phyloP scores from a whole-genome alignment of 1,140 invertebrate genomes.

The Leptinotarsa defecta region DNA sequence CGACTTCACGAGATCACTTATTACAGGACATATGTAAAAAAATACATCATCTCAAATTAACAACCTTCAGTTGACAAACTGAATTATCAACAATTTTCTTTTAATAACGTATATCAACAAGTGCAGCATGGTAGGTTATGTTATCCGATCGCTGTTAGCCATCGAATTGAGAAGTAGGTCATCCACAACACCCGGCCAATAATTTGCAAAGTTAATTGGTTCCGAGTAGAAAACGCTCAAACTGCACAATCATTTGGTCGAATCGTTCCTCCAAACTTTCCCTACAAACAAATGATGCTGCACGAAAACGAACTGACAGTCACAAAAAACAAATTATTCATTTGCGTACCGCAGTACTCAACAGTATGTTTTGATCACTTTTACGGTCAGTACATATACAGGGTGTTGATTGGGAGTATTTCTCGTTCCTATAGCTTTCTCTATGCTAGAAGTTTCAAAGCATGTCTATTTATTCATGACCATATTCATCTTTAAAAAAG shows the following conservation, averaged over 20 bases:
- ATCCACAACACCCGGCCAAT: slow-evolving; percentile 33
- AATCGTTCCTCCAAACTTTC: slow-evolving; percentile 3
- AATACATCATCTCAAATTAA: too few species aligned
- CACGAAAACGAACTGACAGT: neutral
- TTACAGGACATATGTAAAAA: too few species aligned
- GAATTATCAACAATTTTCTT: neutral
- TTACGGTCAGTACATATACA: too few species aligned
- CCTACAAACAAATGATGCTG: slow-evolving; percentile 5
- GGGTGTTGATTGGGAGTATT: too few species aligned
- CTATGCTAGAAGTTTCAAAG: too few species aligned
- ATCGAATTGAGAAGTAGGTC: slow-evolving; percentile 31
- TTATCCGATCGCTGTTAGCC: neutral
- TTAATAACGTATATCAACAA: neutral
- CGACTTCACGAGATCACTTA: too few species aligned
- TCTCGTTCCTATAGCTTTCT: too few species aligned
- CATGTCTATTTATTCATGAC: too few species aligned
- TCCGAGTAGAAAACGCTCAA: slow-evolving; percentile 27
- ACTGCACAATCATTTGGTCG: slow-evolving; percentile 35
- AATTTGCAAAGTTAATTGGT: slow-evolving; percentile 40
- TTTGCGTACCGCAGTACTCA: too few species aligned
- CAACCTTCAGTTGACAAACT: too few species aligned
- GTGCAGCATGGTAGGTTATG: neutral
- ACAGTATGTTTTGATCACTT: too few species aligned
- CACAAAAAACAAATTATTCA: neutral
- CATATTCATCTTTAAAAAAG: too few species aligned